A percentile compares a stretch with the other conserved stretches of the same genome.
phyloP scores from a whole-genome alignment of 2,888 invertebrate genomes.

The Bhutanitis thaidina region DNA sequence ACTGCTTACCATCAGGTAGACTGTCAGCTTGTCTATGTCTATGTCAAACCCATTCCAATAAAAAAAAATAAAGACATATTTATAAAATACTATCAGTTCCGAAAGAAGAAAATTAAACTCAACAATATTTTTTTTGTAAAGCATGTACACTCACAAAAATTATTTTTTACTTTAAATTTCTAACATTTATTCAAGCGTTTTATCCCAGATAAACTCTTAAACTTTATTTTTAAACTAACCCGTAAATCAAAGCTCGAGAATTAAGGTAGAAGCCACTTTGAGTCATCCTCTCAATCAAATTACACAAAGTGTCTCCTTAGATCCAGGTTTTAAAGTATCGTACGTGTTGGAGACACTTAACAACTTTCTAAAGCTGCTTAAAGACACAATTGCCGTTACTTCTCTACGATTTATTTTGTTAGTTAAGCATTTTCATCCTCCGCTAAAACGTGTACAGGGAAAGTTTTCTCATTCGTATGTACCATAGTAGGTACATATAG shows the following conservation, averaged over 20 bases:
- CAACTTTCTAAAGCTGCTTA: slow-evolving; percentile 4
- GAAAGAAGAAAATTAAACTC: too few relatives aligned
- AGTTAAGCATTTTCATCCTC: not conserved
- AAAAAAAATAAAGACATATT: too few relatives aligned
- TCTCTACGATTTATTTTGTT: slow-evolving; percentile 1
- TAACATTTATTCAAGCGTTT: not conserved
- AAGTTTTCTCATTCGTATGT: slow-evolving; percentile 1
- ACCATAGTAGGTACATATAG: too few relatives aligned
- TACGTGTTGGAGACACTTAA: slow-evolving; percentile 9
- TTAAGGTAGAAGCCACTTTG: not conserved
- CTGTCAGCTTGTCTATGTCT: too few relatives aligned
- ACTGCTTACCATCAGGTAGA: too few relatives aligned
- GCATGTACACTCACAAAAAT: too few relatives aligned
- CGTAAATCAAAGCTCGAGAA: not conserved
- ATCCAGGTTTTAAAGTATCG: not conserved
- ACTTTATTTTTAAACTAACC: too few relatives aligned
- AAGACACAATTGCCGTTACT: not conserved
- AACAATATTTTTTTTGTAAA: too few relatives aligned
- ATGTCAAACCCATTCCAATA: too few relatives aligned
- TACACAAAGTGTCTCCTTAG: not conserved
- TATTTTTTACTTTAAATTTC: not conserved
- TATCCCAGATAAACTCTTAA: not conserved
- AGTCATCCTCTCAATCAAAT: not conserved
- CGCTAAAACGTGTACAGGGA: not conserved
- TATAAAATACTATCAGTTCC: too few relatives aligned